Evolutionary conservation across 1,140 invertebrate species (phyloP).

Genomic region (Panulirus ornatus): DNA sequence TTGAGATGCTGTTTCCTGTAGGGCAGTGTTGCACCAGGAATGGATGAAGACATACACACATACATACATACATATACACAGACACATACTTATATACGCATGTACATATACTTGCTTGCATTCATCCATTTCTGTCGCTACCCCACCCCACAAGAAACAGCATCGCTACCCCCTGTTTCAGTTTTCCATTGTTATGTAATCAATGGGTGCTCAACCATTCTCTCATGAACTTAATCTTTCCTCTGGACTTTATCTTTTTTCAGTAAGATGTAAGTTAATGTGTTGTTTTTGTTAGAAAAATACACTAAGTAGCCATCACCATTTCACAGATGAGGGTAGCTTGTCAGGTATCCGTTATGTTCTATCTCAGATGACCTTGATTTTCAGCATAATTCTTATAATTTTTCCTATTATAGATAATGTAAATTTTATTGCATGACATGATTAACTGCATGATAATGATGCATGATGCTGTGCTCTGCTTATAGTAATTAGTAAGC

Average conservation of each 20-base stretch:
- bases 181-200: neutral
- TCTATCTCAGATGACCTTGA: neutral
- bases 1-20: no score
- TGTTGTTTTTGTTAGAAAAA: neutral
- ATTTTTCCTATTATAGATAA: no score
- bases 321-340: neutral
- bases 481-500: neutral
- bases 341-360: neutral
- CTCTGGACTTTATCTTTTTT: neutral
- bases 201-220: neutral
- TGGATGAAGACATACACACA: constrained; percentile 20
- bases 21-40: no score
- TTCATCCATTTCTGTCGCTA: neutral
- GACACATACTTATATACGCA: constrained; percentile 29
- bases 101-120: constrained; percentile 23
- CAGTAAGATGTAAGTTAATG: neutral
- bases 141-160: neutral
- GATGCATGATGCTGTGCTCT: neutral
- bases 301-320: constrained; percentile 10
- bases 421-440: neutral
- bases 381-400: no score
- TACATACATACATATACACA: constrained; percentile 30
- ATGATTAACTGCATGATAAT: neutral
- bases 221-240: neutral
- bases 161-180: no score